Conservation (phyloP, 2,888 invertebrate genomes). For the Drosophila limbata region DNA sequence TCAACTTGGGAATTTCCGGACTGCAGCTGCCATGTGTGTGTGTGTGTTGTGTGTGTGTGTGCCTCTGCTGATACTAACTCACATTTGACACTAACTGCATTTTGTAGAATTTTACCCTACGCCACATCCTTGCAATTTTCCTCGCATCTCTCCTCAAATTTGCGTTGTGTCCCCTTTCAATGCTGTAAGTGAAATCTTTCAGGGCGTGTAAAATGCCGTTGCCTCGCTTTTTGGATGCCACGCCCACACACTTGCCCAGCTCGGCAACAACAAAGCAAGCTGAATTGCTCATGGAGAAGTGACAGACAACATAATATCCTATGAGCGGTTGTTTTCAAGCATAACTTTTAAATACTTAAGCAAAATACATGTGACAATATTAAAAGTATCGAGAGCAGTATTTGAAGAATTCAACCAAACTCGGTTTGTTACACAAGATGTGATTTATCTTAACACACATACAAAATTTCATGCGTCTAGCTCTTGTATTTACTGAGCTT, state of each 20-base stretch:
- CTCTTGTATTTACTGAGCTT: neutral
- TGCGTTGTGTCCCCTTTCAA: conserved; percentile 5
- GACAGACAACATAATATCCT: neutral
- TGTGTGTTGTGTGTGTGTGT: conserved; percentile 25
- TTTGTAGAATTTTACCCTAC: conserved; percentile 55
- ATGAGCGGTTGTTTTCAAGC: neutral
- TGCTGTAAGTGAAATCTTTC: conserved; percentile 67
- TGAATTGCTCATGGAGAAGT: neutral
- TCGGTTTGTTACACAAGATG: neutral
- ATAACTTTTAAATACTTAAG: neutral
- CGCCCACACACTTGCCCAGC: conserved; percentile 57
- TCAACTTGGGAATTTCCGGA: conserved; percentile 40
- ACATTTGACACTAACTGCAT: conserved; percentile 73
- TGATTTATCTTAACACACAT: neutral
- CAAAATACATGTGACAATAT: too few species aligned
- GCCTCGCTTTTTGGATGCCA: conserved; percentile 68
- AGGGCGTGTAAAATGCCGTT: conserved; percentile 77
- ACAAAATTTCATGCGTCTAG: neutral
- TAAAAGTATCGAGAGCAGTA: neutral
- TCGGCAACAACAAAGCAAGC: conserved; percentile 44
- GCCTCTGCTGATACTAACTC: conserved; percentile 44
- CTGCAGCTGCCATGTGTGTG: conserved; percentile 8
- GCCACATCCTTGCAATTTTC: neutral
- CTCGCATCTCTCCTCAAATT: conserved; percentile 3
- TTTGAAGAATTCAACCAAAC: neutral